Evolutionary conservation across 2,888 invertebrate species (phyloP).

Genomic region (Fragum sueziense): DNA sequence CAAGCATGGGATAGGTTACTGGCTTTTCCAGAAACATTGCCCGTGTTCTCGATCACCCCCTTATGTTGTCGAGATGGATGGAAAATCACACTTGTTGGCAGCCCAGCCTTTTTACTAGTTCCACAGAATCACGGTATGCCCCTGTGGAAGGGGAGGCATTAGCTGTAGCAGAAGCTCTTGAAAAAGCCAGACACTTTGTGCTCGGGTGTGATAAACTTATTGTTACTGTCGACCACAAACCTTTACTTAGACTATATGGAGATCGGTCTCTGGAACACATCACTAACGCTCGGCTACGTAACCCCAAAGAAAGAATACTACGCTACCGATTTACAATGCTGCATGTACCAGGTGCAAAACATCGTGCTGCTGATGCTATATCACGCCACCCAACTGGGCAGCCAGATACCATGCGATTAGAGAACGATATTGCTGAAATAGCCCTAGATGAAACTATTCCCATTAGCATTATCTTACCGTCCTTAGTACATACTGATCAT

Average conservation of each 20-base stretch:
- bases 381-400: slow-evolving; percentile 41
- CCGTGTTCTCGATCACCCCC: slow-evolving; percentile 30
- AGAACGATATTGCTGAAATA: slow-evolving; percentile 8
- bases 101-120: too few species aligned
- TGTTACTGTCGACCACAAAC: slow-evolving; percentile 57
- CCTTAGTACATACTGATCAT: too few species aligned
- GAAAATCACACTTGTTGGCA: neutral
- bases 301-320: slow-evolving; percentile 64
- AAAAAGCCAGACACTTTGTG: slow-evolving; percentile 46
- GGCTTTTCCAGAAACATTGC: slow-evolving; percentile 65
- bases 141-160: slow-evolving; percentile 28
- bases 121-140: neutral
- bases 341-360: slow-evolving; percentile 43
- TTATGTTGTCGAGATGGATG: slow-evolving; percentile 14
- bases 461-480: too few species aligned
- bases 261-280: slow-evolving; percentile 52
- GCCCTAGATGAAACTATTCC: too few species aligned
- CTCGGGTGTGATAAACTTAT: slow-evolving; percentile 49
- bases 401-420: slow-evolving; percentile 2
- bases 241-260: slow-evolving; percentile 43
- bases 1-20: slow-evolving; percentile 60
- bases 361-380: slow-evolving; percentile 32
- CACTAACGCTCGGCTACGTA: slow-evolving; percentile 58
- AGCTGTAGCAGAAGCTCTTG: slow-evolving; percentile 44
- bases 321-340: slow-evolving; percentile 55